phyloP scores from a whole-genome alignment of 2,113 vertebrate genomes.

The Cyprinodon brontotheroides region DNA sequence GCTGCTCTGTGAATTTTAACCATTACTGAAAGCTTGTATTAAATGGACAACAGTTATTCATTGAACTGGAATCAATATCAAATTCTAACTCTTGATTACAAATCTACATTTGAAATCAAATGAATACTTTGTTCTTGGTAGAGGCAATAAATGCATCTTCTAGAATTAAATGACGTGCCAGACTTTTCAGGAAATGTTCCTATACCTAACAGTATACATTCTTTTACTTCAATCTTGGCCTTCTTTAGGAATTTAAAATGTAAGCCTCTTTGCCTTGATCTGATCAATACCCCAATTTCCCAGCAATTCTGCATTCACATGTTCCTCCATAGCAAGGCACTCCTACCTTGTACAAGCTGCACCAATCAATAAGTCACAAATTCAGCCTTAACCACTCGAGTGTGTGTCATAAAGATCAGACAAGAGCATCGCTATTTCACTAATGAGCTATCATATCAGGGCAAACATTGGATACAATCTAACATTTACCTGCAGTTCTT shows the following conservation, averaged over 20 bases:
- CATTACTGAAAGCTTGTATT: background rate
- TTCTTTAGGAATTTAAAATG: slow-evolving; percentile 60
- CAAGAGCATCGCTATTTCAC: slow-evolving; percentile 56
- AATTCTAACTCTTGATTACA: background rate
- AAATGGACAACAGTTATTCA: background rate
- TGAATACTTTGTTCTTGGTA: background rate
- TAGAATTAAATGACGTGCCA: background rate
- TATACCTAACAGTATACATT: slow-evolving; percentile 26
- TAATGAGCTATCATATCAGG: slow-evolving; percentile 69
- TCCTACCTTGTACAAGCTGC: slow-evolving; percentile 74
- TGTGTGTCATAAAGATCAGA: slow-evolving; percentile 62
- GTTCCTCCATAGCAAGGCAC: slow-evolving; percentile 67
- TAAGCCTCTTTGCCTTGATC: slow-evolving; percentile 53
- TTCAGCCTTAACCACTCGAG: slow-evolving; percentile 62
- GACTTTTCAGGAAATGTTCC: slow-evolving; percentile 36
- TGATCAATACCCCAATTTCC: slow-evolving; percentile 70
- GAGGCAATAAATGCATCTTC: background rate
- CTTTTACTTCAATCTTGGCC: slow-evolving; percentile 33
- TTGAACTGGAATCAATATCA: background rate
- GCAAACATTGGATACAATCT: slow-evolving; percentile 50
- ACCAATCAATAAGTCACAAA: slow-evolving; percentile 77
- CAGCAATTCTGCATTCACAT: slow-evolving; percentile 67
- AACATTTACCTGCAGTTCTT: slow-evolving; percentile 53
- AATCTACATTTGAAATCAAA: background rate
- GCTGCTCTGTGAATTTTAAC: background rate